Evolutionary conservation across 2,888 invertebrate genomes (phyloP), one percentile per base, ranked within the genome.

Genomic region (Timandra comae): DNA sequence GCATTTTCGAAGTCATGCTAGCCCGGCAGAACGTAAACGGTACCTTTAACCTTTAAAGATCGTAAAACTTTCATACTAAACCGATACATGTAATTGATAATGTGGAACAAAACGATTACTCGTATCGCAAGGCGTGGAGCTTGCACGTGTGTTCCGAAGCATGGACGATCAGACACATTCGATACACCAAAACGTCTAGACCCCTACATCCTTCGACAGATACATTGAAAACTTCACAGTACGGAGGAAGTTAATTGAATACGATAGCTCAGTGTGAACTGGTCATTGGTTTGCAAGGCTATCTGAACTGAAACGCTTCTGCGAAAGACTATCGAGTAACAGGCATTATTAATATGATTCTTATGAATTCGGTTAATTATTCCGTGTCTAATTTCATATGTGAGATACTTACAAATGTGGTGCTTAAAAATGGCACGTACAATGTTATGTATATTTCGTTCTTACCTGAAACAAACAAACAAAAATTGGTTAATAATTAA

Each of bases 311-410:
- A 24, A 27, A 21, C 26, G 33, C 30, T 58, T 49, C 52, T 48
- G 31, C 39, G 48, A 49, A 49, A 24, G 16, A 33, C 38, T 43
- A 49, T 48, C 51, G 36, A 43, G 41, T 57, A 34, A 43, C 46
- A 32, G 28, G n/a, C 22, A 20, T 1, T 20, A 20, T 20, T 2
- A 7, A 20, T 20, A 7, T 20, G 20, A 20, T n/a, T n/a, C n/a
- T n/a, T 20, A 20, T 20, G 20, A 20, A 2, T 20, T 2, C 1
- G 20, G 20, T 20, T 3, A 20, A 2, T 20, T 20, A n/a, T n/a
- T 20, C n/a, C 7, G 20, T 20, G 20, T 20, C n/a, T 7, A 20
- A 7, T 2, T 2, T 20, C 6, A 20, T 20, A n/a, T 20, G 6
- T 20, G 6, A 20, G 3, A 20, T 20, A 20, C n/a, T n/a, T n/a